Evolutionary conservation across 64 coral and sea anemone species (phyloP), one percentile per base, ranked within the genome.

Genomic region (Montipora cactus): DNA sequence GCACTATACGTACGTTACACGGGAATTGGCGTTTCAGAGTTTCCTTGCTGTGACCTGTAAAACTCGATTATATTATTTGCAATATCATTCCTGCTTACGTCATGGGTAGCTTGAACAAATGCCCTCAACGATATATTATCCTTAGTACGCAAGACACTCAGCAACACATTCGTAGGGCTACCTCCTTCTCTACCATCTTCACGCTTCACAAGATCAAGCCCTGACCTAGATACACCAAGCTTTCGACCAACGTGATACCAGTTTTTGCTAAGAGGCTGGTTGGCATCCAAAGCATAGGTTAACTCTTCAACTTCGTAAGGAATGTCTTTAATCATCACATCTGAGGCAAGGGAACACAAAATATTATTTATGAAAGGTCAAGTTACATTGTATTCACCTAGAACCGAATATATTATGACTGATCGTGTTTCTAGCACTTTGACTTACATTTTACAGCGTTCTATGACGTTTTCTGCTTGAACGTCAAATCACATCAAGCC

Each of bases 201-300:
- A 12, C 58, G 45, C 3, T 13, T 71, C 1, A 86, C 8, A 22
- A 5, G 18, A 15, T 23, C 9, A 11, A 72, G 62, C 0, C 51
- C 46, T n/a, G 44, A 37, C 9, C 5, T 3, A 14, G 64, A 22
- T 0, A 86, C 4, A 13, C 19, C 45, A 50, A 71, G 44, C 44
- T 49, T 86, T 8, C 82, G 64, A 6, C 64, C 82, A 14, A 86
- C 82, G 47, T 49, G 13, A 47, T 47, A 86, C 82, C 82, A 86
- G 82, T 22, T 25, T 71, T 86, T 86, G 7, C 5, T 1, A 21
- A 4, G 4, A 0, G 47, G 0, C 64, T 22, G 1, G 1, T 72
- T 86, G 18, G 25, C 66, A 86, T 86, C 82, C 11, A 86, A 22
- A 1, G 8, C 47, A 19, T 23, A 0, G 4, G 49, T 72, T 44